A percentile compares a stretch with the other conserved stretches of the same genome.
phyloP scores from a whole-genome alignment of 1,140 invertebrate genomes.

The Plodia interpunctella region DNA sequence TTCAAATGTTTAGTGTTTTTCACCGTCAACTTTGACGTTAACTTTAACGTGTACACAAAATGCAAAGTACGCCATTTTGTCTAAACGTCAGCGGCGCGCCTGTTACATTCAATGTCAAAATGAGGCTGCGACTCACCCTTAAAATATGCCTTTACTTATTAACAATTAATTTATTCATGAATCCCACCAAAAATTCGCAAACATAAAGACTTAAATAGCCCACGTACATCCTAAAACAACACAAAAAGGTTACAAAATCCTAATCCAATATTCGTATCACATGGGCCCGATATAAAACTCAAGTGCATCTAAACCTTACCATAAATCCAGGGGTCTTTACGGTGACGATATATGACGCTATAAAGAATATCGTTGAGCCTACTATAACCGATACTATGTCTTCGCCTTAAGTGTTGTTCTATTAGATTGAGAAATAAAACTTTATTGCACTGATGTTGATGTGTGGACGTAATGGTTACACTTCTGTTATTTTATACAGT shows the following conservation, averaged over 20 bases:
- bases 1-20: too few relatives aligned
- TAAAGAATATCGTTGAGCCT: constrained; percentile 3
- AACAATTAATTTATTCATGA: too few relatives aligned
- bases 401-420: constrained; percentile 7
- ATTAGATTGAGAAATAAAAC: constrained; percentile 17
- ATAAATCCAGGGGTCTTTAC: constrained; percentile 13
- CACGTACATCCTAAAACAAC: not conserved
- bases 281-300: constrained; percentile 8
- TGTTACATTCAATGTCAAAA: too few relatives aligned
- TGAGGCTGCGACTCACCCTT: too few relatives aligned
- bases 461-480: not conserved
- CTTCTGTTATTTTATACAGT: not conserved
- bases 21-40: too few relatives aligned
- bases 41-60: too few relatives aligned
- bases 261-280: constrained; percentile 4
- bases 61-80: too few relatives aligned
- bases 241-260: not conserved
- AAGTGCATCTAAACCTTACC: constrained; percentile 13
- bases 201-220: not conserved
- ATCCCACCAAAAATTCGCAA: not conserved
- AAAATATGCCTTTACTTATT: too few relatives aligned
- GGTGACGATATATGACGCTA: constrained; percentile 8
- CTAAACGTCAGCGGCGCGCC: too few relatives aligned
- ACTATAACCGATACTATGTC: constrained; percentile 14
- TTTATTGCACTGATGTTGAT: constrained; percentile 10